These are phyloP conservation scores for Octopus sinensis DNA, from an alignment of 1,140 invertebrate genomes.

Conservation along the genomic window DNA sequence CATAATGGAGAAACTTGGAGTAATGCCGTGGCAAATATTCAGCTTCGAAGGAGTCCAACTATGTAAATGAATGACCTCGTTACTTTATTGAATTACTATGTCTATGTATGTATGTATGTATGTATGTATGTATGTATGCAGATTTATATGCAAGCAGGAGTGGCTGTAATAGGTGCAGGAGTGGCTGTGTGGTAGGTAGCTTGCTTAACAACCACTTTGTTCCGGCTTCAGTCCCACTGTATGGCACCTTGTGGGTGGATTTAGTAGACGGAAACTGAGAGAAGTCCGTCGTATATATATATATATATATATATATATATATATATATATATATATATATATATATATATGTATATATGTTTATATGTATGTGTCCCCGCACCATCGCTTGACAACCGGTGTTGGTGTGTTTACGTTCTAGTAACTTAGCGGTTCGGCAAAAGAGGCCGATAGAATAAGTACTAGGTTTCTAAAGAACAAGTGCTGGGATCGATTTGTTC, in stretches of 20 bases:
- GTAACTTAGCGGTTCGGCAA: too few relatives aligned
- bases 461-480: too few relatives aligned
- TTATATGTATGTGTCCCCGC: too few relatives aligned
- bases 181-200: neutral
- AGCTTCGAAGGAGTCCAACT: neutral
- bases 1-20: neutral
- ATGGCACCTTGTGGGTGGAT: neutral
- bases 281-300: neutral
- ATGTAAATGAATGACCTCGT: neutral
- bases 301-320: too few relatives aligned
- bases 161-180: neutral
- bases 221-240: neutral
- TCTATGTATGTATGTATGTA: slow-evolving; percentile 27
- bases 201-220: neutral
- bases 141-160: neutral
- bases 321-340: too few relatives aligned
- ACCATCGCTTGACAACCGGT: too few relatives aligned
- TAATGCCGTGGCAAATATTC: neutral
- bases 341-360: too few relatives aligned
- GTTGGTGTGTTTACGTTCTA: too few relatives aligned
- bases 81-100: neutral
- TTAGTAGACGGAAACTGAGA: neutral
- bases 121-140: slow-evolving; percentile 19
- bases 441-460: too few relatives aligned
- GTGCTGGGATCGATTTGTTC: too few relatives aligned